These are phyloP conservation scores for Drosophila stalkeri DNA, from an alignment of 2,888 invertebrate genomes.

Conservation along the genomic window DNA sequence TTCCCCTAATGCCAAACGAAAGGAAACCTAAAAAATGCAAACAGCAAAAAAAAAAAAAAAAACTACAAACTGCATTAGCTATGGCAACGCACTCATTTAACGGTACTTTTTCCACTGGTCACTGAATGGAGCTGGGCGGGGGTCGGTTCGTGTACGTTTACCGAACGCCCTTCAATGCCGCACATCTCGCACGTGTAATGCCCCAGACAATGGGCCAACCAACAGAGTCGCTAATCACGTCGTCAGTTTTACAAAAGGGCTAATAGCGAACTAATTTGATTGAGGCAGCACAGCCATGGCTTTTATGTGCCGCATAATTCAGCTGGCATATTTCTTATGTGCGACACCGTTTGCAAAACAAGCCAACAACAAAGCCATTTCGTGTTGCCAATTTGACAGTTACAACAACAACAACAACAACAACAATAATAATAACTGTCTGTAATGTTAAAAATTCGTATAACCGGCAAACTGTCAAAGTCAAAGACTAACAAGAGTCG, in stretches of 20 bases:
- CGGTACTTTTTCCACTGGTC: constrained; percentile 9
- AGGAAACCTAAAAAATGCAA: constrained; percentile 18
- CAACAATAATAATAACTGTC: constrained; percentile 19
- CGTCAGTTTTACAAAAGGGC: constrained; percentile 46
- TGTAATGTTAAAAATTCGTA: constrained; percentile 27
- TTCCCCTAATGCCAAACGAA: constrained; percentile 33
- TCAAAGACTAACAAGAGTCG: constrained; percentile 63
- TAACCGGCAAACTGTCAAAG: constrained; percentile 49
- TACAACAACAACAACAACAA: constrained; percentile 17
- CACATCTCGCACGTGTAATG: constrained; percentile 57
- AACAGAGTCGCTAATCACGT: constrained; percentile 40
- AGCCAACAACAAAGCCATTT: constrained; percentile 1
- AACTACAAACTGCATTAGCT: constrained; percentile 41
- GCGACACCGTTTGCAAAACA: constrained; percentile 13
- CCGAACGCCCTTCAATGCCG: constrained; percentile 39
- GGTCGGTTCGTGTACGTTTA: background rate
- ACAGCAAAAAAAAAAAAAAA: constrained; percentile 17
- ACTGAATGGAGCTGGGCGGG: background rate
- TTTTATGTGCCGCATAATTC: constrained; percentile 32
- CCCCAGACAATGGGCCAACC: constrained; percentile 45
- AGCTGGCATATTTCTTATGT: constrained; percentile 11
- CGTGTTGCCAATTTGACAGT: constrained; percentile 42
- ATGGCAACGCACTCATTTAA: constrained; percentile 61
- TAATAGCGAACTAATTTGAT: constrained; percentile 60
- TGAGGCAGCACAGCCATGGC: constrained; percentile 40